Conservation (phyloP, 2,113 vertebrate species). For the Motacilla alba region DNA sequence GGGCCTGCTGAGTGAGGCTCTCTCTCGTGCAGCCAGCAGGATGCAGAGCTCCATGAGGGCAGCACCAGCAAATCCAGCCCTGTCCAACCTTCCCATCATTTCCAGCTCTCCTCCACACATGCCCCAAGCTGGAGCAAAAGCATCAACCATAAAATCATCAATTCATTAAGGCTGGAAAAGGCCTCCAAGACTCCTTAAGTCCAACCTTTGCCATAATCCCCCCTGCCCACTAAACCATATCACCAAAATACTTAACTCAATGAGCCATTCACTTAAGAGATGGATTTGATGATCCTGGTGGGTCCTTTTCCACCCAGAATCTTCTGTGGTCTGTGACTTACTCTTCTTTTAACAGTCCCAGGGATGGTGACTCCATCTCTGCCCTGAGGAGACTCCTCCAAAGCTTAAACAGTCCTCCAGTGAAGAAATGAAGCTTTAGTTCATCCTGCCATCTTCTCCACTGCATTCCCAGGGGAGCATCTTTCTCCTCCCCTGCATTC, state of each 20-base stretch:
- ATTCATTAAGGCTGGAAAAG: background rate
- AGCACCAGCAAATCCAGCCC: background rate
- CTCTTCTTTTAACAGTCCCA: background rate
- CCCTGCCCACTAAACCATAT: background rate
- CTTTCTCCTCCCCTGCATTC: too few species aligned
- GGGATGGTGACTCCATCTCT: background rate
- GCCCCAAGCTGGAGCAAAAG: background rate
- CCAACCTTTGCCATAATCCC: background rate
- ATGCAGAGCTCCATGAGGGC: background rate
- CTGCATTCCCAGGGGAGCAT: background rate
- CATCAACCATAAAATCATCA: too few species aligned
- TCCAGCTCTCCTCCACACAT: background rate
- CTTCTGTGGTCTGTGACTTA: background rate
- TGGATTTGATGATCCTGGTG: background rate
- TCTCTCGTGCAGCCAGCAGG: background rate
- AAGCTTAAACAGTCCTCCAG: background rate
- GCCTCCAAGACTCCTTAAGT: too few species aligned
- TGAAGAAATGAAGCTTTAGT: background rate
- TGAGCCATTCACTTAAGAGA: accelerated
- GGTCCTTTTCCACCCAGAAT: background rate
- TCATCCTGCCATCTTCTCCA: background rate
- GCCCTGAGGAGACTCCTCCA: background rate
- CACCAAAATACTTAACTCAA: background rate
- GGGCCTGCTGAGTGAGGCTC: background rate
- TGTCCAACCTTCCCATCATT: background rate